A percentile compares a stretch with the other conserved stretches of the same genome.
These are phyloP conservation scores for Nudaria mundana DNA, from an alignment of 2,888 invertebrate species.

Conservation along the genomic window DNA sequence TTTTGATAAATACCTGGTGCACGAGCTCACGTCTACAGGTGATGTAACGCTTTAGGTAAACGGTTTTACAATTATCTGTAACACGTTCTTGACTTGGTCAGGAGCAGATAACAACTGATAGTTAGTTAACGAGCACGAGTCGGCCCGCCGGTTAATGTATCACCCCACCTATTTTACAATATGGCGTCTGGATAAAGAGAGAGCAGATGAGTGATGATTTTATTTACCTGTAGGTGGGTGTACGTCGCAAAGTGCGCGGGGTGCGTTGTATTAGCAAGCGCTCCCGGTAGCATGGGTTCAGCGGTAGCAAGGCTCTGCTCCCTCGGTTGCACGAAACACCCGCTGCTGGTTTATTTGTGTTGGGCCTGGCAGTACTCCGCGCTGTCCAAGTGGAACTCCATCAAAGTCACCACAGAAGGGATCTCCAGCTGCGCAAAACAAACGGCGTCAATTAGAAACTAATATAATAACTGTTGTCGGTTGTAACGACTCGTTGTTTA, in stretches of 20 bases:
- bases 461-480: not conserved
- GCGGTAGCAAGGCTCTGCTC: constrained; percentile 49
- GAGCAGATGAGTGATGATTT: constrained; percentile 4
- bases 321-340: constrained; percentile 55
- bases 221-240: constrained; percentile 61
- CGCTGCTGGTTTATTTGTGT: constrained; percentile 91
- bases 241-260: constrained; percentile 58
- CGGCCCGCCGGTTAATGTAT: constrained; percentile 23
- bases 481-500: constrained; percentile 12
- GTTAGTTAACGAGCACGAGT: constrained; percentile 20
- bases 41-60: constrained; percentile 37
- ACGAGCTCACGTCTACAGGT: constrained; percentile 25
- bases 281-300: constrained; percentile 72
- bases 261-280: constrained; percentile 56
- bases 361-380: constrained; percentile 99
- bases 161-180: constrained; percentile 37
- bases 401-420: constrained; percentile 95
- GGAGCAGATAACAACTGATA: constrained; percentile 52
- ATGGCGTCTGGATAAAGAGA: constrained; percentile 24
- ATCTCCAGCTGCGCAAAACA: constrained; percentile 87
- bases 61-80: constrained; percentile 29
- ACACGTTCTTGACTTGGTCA: constrained; percentile 49
- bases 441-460: constrained; percentile 16
- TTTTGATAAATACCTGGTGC: constrained; percentile 45
- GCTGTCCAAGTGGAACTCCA: constrained; percentile 99